Evolutionary conservation across 2,113 vertebrate genomes (phyloP).

Genomic region (Ancistrus triradiatus): DNA sequence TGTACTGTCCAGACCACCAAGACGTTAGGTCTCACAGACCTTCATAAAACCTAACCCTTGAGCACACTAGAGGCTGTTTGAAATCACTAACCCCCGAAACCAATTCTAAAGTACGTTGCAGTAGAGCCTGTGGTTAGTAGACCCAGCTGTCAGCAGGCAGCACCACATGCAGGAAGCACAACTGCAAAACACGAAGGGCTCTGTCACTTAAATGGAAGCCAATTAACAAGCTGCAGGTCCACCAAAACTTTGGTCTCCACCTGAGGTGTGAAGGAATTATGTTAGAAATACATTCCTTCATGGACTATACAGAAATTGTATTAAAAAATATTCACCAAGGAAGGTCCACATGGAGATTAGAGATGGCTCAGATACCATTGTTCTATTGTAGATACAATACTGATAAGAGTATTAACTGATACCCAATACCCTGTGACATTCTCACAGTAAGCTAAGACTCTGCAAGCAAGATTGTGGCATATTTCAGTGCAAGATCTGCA

Average conservation of each 20-base stretch:
- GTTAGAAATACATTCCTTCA: no score
- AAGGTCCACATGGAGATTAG: no score
- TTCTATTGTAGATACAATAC: no score
- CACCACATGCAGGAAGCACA: conserved; percentile 40
- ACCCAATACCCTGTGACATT: no score
- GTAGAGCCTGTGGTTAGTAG: conserved; percentile 42
- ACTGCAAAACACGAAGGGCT: conserved; percentile 40
- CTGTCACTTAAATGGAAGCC: conserved; percentile 35
- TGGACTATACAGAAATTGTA: no score
- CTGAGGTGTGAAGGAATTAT: conserved; percentile 13
- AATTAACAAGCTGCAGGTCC: conserved; percentile 46
- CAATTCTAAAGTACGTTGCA: conserved; percentile 35
- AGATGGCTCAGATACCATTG: no score
- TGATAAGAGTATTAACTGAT: no score
- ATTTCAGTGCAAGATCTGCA: no score
- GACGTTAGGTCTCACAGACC: conserved; percentile 27
- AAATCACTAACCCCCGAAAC: conserved; percentile 27
- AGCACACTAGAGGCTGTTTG: conserved; percentile 31
- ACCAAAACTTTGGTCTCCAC: background rate
- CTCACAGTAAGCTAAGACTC: no score
- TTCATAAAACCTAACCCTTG: conserved; percentile 38
- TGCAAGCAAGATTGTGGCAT: no score
- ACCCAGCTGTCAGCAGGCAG: conserved; percentile 42
- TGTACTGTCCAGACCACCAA: background rate
- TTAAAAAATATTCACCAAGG: no score